phyloP scores from a whole-genome alignment of 1,140 invertebrate species.

The Nephila pilipes region DNA sequence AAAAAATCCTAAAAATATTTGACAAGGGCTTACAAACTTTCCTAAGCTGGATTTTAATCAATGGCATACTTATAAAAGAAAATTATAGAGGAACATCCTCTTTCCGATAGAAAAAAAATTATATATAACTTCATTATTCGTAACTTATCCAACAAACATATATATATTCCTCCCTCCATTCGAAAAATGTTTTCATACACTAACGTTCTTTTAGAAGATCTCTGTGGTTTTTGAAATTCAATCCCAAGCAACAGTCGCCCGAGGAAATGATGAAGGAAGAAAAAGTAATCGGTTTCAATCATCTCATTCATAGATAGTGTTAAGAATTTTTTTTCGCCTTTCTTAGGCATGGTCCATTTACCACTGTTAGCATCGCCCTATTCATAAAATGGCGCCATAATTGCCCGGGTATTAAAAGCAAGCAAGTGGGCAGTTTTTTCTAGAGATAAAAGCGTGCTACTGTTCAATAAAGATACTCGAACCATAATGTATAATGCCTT shows the following conservation, averaged over 20 bases:
- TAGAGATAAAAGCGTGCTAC: slow-evolving; percentile 25
- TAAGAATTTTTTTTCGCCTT: neutral
- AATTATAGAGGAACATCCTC: too few relatives aligned
- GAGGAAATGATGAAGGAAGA: neutral
- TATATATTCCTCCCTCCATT: too few relatives aligned
- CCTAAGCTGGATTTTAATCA: too few relatives aligned
- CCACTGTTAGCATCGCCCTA: slow-evolving; percentile 24
- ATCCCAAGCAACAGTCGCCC: neutral
- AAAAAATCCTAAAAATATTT: too few relatives aligned
- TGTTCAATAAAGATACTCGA: slow-evolving; percentile 18
- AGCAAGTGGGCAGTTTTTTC: slow-evolving; percentile 8
- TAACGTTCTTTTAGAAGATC: too few relatives aligned
- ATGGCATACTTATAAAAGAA: too few relatives aligned
- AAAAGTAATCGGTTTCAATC: slow-evolving; percentile 19
- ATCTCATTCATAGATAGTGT: slow-evolving; percentile 33
- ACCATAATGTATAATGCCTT: slow-evolving; percentile 21
- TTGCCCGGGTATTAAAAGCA: slow-evolving; percentile 28
- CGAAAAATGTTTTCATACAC: neutral
- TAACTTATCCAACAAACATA: too few relatives aligned
- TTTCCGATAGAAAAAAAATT: too few relatives aligned
- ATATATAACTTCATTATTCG: too few relatives aligned
- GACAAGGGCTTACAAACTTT: too few relatives aligned
- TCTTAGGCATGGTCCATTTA: slow-evolving; percentile 14
- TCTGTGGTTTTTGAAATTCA: neutral
- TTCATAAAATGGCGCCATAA: slow-evolving; percentile 46